These are phyloP conservation scores for Gerris lacustris DNA, from an alignment of 2,888 invertebrate species.

Conservation along the genomic window DNA sequence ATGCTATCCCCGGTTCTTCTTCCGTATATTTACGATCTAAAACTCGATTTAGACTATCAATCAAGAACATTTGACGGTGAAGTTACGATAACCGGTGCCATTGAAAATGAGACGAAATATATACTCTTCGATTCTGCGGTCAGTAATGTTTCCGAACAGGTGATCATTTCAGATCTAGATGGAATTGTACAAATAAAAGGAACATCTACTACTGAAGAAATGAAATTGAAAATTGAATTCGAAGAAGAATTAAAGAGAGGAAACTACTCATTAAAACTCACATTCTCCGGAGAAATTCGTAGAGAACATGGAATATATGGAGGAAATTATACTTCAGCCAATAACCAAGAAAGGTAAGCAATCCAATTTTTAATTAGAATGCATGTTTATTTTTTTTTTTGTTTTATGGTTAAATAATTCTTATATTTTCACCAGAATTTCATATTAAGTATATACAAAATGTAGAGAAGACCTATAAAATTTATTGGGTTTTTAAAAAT, in stretches of 20 bases:
- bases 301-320: not conserved
- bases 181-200: too few species aligned
- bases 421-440: too few species aligned
- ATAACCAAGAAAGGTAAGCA: not conserved
- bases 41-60: not conserved
- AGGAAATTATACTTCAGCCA: not conserved
- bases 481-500: too few species aligned
- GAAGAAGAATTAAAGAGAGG: too few species aligned
- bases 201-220: too few species aligned
- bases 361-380: not conserved
- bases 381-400: too few species aligned
- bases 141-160: not conserved
- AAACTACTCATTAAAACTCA: not conserved
- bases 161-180: too few species aligned
- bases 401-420: too few species aligned
- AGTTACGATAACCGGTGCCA: not conserved
- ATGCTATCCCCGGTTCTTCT: not conserved
- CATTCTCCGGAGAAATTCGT: not conserved
- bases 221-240: too few species aligned
- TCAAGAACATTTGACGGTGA: not conserved
- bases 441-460: too few species aligned
- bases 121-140: not conserved
- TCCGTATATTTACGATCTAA: not conserved
- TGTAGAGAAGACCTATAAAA: too few species aligned
- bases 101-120: not conserved